phyloP scores from a whole-genome alignment of 1,140 invertebrate genomes.

The Lasioglossum baleicum region DNA sequence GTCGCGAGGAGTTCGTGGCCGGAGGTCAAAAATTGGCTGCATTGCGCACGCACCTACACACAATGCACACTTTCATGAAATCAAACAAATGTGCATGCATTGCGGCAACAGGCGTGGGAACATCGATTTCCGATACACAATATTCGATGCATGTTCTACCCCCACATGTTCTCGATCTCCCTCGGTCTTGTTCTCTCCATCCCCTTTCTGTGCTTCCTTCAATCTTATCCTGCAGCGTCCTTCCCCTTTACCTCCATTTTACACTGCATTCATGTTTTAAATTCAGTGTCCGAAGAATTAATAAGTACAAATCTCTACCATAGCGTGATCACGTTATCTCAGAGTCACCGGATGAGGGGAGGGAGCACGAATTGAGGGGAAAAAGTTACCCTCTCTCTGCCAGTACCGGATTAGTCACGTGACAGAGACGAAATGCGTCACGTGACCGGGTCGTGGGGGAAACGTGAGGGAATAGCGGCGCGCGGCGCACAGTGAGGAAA shows the following conservation, averaged over 20 bases:
- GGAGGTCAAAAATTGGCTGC: no score
- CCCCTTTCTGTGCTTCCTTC: not conserved
- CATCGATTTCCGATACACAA: conserved; percentile 59
- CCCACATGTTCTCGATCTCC: conserved; percentile 17
- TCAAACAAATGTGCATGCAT: conserved; percentile 52
- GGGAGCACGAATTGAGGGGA: no score
- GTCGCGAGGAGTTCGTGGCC: no score
- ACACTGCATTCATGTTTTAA: not conserved
- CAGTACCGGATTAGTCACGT: no score
- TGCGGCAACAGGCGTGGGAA: conserved; percentile 53
- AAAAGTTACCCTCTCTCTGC: no score
- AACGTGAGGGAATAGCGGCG: no score
- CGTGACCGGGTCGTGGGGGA: no score
- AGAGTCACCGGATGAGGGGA: no score
- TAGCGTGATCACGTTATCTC: no score
- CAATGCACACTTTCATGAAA: conserved; percentile 46
- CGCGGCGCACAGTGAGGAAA: no score
- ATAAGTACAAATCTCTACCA: not conserved
- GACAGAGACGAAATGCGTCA: no score
- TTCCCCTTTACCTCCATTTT: not conserved
- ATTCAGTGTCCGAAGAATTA: not conserved
- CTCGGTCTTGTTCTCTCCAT: conserved; percentile 2
- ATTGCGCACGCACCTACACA: no score
- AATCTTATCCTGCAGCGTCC: not conserved
- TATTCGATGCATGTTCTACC: conserved; percentile 16